Base-by-base conservation (phyloP, 2,888 invertebrate species). In the Oligia fasciuncula region DNA sequence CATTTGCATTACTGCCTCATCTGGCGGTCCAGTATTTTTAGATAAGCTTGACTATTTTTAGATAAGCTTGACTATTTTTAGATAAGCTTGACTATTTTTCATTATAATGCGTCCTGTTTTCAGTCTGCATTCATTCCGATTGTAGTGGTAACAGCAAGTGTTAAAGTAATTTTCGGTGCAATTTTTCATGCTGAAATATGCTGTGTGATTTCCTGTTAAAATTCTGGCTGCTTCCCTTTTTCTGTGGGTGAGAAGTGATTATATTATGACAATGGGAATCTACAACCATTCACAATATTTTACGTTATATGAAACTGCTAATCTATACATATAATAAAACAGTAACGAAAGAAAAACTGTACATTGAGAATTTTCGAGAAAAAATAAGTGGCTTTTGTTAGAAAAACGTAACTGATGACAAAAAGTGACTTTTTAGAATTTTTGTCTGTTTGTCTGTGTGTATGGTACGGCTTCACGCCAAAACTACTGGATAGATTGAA, bases 71-170 rank as follows among this genome's bases (percentile, higher is more conserved):
- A 77, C 85, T 82, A 80, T 84, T 88, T 88, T 87, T 87, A 88
- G 92, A 90, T 92, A 90, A 92, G 87, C 80, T 82, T 40, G 62
- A 77, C 85, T 81, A 90, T 90, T 84, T 89, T 84, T 91, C 90
- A 90, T 89, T 87, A 87, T 89, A 89, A 92, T 90, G 90, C 86
- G 80, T 91, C 91, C 91, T 91, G 87, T 80, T 88, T 86, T 84
- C 80, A 69, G 65, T 81, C 73, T 74, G 69, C 23, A 62, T 72
- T 66, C 35, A 54, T 35, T 60, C 77, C n/a, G 67, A 80, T 70
- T 85, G 76, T 79, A 63, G 68, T 76, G 29, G 57, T n/a, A 65
- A 40, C 17, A 40, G 8, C 40, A 81, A 67, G 78, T 79, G 82
- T 87, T 74, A 79, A 79, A 85, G 72, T 79, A 69, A 73, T 73